phyloP scores from a whole-genome alignment of 2,113 vertebrate genomes.

The Sturnira hondurensis region DNA sequence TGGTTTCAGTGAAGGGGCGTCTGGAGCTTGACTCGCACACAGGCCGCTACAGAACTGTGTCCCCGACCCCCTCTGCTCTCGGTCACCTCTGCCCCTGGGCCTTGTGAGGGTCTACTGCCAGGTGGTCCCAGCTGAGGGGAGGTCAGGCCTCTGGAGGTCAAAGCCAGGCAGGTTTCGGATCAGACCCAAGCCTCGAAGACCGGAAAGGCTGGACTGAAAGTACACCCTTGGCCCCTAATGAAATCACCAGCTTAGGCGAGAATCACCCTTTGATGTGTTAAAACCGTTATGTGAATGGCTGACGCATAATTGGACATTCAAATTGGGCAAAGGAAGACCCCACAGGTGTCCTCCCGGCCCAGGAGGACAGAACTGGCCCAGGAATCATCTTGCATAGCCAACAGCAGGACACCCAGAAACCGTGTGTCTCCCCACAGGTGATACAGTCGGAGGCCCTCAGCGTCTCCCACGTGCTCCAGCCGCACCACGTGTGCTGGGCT shows the following conservation, averaged over 20 bases:
- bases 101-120: neutral
- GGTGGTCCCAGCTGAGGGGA: neutral
- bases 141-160: neutral
- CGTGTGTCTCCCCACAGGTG: neutral
- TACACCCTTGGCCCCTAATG: neutral
- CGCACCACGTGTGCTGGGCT: neutral
- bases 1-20: neutral
- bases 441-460: neutral
- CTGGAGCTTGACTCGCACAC: neutral
- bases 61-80: neutral
- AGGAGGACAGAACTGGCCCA: neutral
- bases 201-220: neutral
- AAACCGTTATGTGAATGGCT: neutral
- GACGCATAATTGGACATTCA: accelerated
- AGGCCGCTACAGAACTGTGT: too few species aligned
- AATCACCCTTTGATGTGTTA: neutral
- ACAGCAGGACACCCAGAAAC: neutral
- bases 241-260: neutral
- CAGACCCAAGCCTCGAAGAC: neutral
- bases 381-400: neutral
- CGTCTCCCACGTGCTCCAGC: neutral
- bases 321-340: neutral
- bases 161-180: neutral
- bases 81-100: neutral
- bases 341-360: neutral